These are phyloP conservation scores for Parasteatoda tepidariorum DNA, from an alignment of 1,140 invertebrate species.

Conservation along the genomic window DNA sequence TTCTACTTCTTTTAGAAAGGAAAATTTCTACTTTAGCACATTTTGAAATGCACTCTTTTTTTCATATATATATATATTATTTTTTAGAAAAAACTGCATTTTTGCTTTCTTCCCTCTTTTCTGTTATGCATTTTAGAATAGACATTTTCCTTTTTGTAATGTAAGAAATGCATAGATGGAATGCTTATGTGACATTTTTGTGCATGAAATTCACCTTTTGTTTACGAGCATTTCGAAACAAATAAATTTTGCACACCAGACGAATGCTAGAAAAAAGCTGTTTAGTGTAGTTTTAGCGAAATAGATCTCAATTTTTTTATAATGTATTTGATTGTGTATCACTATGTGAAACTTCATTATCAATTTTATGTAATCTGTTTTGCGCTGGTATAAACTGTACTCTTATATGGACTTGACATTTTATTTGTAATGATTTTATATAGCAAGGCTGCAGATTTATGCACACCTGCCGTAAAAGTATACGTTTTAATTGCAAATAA, in stretches of 20 bases:
- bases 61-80: background rate
- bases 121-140: slow-evolving; percentile 28
- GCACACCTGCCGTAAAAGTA: slow-evolving; percentile 43
- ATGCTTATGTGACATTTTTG: background rate
- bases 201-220: background rate
- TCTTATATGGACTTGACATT: too few species aligned
- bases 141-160: slow-evolving; percentile 18
- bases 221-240: background rate
- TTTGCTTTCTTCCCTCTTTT: background rate
- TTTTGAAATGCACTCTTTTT: slow-evolving; percentile 13
- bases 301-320: too few species aligned
- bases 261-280: too few species aligned
- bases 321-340: too few species aligned
- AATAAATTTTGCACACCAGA: background rate
- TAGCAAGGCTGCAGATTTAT: slow-evolving; percentile 48
- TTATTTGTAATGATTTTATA: slow-evolving; percentile 6
- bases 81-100: too few species aligned
- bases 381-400: too few species aligned
- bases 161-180: background rate
- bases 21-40: too few species aligned
- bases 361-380: too few species aligned
- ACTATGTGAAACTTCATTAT: too few species aligned
- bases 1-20: too few species aligned
- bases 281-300: too few species aligned
- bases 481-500: too few species aligned